A percentile compares a stretch with the other conserved stretches of the same genome.
Evolutionary conservation across 2,888 invertebrate genomes (phyloP).

Genomic region (Arrhopalites spinosus): DNA sequence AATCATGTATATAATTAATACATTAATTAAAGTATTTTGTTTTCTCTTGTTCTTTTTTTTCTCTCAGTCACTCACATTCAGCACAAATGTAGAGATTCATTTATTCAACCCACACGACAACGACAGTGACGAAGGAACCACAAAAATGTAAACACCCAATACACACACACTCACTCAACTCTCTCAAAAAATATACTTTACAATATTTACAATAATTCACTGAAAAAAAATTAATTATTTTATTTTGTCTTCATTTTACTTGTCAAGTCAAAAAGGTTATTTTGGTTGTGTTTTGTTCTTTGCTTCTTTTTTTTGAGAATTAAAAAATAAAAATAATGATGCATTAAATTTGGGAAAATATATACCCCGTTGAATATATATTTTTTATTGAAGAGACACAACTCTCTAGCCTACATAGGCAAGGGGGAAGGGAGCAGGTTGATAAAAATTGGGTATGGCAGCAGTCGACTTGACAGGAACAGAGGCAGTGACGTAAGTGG

Average conservation of each 20-base stretch:
- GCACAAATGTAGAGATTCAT: constrained; percentile 46
- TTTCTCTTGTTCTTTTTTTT: constrained; percentile 3
- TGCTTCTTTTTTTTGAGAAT: constrained; percentile 22
- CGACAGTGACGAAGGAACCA: constrained; percentile 31
- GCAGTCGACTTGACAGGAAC: constrained; percentile 73
- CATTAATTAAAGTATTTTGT: not conserved
- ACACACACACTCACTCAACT: not conserved
- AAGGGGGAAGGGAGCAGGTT: constrained; percentile 51
- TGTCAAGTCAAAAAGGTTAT: constrained; percentile 31
- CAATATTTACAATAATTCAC: not conserved
- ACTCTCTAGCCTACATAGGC: constrained; percentile 52
- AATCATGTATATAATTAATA: not conserved
- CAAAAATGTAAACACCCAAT: constrained; percentile 20
- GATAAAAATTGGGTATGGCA: constrained; percentile 57
- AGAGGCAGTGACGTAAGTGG: constrained; percentile 76
- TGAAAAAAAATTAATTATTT: constrained; percentile 21
- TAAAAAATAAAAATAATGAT: constrained; percentile 31
- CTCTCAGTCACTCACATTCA: constrained; percentile 42
- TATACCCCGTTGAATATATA: not conserved
- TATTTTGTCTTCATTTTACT: not conserved
- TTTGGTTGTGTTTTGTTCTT: constrained; percentile 1
- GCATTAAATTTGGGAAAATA: not conserved
- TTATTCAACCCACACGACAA: constrained; percentile 33
- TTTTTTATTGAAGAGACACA: not conserved
- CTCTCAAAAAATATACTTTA: not conserved